Base-by-base conservation (phyloP, 2,797 vertebrate genomes). In the Gila robusta region DNA sequence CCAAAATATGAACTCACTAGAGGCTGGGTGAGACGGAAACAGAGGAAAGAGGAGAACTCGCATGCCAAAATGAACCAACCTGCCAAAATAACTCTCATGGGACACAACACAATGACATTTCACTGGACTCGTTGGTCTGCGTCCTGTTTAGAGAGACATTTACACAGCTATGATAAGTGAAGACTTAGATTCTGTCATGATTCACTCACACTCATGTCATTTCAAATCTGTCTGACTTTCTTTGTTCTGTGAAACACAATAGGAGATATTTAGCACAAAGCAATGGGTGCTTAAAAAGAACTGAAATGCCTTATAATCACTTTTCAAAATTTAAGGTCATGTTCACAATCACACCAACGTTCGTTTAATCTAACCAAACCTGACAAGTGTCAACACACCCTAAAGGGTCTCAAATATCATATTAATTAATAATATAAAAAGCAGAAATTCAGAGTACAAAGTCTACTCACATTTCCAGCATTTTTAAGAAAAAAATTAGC, bases 1-100 rank as follows among this genome's bases (percentile, higher is more conserved):
- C 95, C 96, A 95, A 93, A 90, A 88, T 73, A 82, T 91, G 91
- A 93, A 91, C 87, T 90, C 92, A 92, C 90, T 84, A 90, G 94
- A 93, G 92, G 92, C 82, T 86, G 82, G 70, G 56, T 82, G 87
- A 90, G 81, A 79, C 37, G 76, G 79, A 89, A 87, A 88, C 76
- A 79, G 88, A 79, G 89, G 84, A 79, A 85, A 81, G 54, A 90
- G 69, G 86, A 86, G 80, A 82, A 66, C 91, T 88, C 89, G 83
- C 87, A 84, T 86, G 87, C 81, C 88, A 88, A 84, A 89, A 71
- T 81, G n/a, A 54, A 49, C 17, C 32, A 85, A 88, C 91, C 91
- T 94, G 93, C 93, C 92, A 91, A 88, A 88, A 87, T 26, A 73
- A 84, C 89, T 91, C 89, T 89, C 69, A 67, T 86, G 91, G 91